These are phyloP conservation scores for Stegana nigrithorax DNA, from an alignment of 2,888 invertebrate species.

Conservation along the genomic window DNA sequence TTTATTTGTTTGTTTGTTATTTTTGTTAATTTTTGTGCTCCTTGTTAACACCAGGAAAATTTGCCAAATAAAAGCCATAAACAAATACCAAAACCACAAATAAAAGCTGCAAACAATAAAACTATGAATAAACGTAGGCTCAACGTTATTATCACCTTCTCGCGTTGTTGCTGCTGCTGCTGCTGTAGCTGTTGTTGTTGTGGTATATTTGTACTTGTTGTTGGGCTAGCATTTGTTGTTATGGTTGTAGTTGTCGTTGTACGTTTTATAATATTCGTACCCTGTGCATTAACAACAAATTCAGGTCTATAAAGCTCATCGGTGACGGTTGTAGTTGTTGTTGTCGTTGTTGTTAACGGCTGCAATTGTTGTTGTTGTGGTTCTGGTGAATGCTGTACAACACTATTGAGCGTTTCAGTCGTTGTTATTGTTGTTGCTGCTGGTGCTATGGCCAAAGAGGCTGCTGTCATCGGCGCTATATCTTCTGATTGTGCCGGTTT, in stretches of 20 bases:
- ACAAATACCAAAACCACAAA: conserved; percentile 69
- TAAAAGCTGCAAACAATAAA: conserved; percentile 66
- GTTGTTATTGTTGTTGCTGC: neutral
- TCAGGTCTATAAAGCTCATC: conserved; percentile 44
- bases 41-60: conserved; percentile 36
- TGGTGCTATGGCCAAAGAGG: conserved; percentile 1
- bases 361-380: conserved; percentile 23
- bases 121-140: conserved; percentile 65
- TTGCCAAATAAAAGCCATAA: conserved; percentile 65
- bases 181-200: conserved; percentile 43
- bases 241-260: conserved; percentile 60
- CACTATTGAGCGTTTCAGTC: neutral
- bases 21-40: conserved; percentile 26
- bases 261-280: conserved; percentile 44
- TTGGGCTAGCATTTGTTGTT: conserved; percentile 44
- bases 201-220: conserved; percentile 30
- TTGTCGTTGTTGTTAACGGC: conserved; percentile 9
- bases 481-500: neutral
- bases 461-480: conserved; percentile 6
- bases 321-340: conserved; percentile 43
- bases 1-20: conserved; percentile 20
- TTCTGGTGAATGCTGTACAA: conserved; percentile 19
- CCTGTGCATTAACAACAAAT: conserved; percentile 32
- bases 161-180: conserved; percentile 52
- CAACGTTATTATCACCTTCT: conserved; percentile 68